phyloP scores from a whole-genome alignment of 1,140 invertebrate species.

The Drosophila teissieri region DNA sequence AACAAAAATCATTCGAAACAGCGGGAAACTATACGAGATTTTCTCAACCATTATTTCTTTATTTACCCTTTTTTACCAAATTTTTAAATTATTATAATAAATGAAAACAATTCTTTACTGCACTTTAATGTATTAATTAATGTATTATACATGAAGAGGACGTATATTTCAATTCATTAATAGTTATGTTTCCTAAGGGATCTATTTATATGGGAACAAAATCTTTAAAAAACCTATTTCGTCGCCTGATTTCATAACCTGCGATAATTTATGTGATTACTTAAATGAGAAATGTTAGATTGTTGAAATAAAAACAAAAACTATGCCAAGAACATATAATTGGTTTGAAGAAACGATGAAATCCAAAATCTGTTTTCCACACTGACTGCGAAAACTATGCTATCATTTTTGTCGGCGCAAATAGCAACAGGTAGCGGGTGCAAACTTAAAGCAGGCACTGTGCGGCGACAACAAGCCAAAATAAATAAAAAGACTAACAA shows the following conservation, averaged over 20 bases:
- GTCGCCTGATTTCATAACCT: slow-evolving; percentile 64
- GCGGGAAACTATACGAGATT: slow-evolving; percentile 39
- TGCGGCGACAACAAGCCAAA: slow-evolving; percentile 52
- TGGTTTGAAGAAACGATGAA: slow-evolving; percentile 54
- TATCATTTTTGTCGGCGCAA: slow-evolving; percentile 10
- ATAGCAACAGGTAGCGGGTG: slow-evolving; percentile 49
- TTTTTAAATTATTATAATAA: background rate
- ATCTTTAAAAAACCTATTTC: slow-evolving; percentile 16
- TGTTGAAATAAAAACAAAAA: slow-evolving; percentile 56
- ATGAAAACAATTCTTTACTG: background rate
- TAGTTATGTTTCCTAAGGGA: slow-evolving; percentile 9
- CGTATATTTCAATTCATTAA: too few species aligned
- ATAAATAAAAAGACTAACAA: slow-evolving; percentile 38
- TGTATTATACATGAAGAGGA: too few species aligned
- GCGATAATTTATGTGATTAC: slow-evolving; percentile 78
- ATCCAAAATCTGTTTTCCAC: slow-evolving; percentile 36
- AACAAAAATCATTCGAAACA: slow-evolving; percentile 53
- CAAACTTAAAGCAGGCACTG: slow-evolving; percentile 34
- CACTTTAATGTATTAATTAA: background rate
- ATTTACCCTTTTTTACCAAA: background rate
- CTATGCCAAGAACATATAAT: slow-evolving; percentile 81
- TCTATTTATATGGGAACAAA: background rate
- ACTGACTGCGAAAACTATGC: slow-evolving; percentile 36
- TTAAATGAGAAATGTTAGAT: slow-evolving; percentile 76
- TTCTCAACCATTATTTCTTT: slow-evolving; percentile 9